Evolutionary conservation across 2,113 vertebrate genomes (phyloP).

Genomic region (Equus przewalskii): DNA sequence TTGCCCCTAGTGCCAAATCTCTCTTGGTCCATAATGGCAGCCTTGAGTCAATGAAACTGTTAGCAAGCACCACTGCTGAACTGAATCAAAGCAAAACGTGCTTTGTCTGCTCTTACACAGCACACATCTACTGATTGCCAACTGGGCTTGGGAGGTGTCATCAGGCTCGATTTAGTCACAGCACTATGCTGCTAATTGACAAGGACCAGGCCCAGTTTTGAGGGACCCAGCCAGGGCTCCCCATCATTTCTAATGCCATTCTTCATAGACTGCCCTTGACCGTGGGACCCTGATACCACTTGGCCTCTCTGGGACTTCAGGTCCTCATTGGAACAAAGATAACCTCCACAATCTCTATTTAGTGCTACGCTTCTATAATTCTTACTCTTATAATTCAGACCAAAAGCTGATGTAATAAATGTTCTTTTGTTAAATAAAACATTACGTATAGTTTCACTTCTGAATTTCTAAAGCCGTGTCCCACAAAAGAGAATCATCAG

Average conservation of each 20-base stretch:
- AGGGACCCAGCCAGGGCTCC: background rate
- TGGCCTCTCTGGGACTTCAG: background rate
- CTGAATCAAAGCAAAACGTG: background rate
- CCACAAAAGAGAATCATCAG: background rate
- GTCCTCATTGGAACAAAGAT: background rate
- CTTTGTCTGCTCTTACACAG: background rate
- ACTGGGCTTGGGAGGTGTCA: background rate
- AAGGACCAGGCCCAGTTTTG: background rate
- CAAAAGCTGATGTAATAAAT: background rate
- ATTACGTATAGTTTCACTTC: background rate
- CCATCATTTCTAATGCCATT: background rate
- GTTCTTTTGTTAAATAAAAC: background rate
- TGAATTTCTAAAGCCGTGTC: background rate
- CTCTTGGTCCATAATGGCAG: background rate
- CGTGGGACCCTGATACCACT: background rate
- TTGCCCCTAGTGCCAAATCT: background rate
- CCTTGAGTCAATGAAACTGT: background rate
- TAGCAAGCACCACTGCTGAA: background rate
- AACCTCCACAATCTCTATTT: background rate
- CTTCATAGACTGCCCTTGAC: background rate
- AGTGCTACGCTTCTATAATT: background rate
- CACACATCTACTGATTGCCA: background rate
- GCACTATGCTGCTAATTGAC: background rate
- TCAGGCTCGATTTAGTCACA: background rate
- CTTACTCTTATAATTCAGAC: background rate